Evolutionary conservation across 2,113 vertebrate genomes (phyloP), one percentile per base, ranked within the genome.

Genomic region (Oryzias celebensis): DNA sequence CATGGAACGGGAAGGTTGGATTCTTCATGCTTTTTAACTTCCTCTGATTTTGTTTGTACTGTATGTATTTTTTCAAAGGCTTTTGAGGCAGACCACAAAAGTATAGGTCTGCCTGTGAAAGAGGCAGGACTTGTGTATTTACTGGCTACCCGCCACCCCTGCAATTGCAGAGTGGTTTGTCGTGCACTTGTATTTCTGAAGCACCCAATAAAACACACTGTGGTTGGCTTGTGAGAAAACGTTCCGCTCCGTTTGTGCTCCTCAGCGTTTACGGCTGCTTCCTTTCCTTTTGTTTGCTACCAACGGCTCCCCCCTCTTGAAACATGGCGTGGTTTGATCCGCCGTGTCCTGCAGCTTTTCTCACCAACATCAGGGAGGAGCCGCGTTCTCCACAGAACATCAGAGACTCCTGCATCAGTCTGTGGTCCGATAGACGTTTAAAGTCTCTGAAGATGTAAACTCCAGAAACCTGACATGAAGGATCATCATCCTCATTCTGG

Each of bases 141-240:
- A 93, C 93, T 93, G 93, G 94, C 93, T 94, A 95, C 92, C 93
- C 94, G 92, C 93, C 94, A 94, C 93, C 92, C 92, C 91, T 94
- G 94, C 93, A 90, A 58, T 93, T 92, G 93, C 87, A 93, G 94
- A 94, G 94, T 94, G 94, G 94, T 96, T 91, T 96, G 93, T 95
- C 93, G 94, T 96, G 94, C 94, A 97, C 94, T 96, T 96, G 94
- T 96, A 96, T 97, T 94, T 96, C 95, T 93, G 94, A 96, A 94
- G 92, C 95, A 94, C 94, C 95, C 94, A 98, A 95, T 96, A 97
- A 97, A 98, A 96, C 96, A 96, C 95, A 95, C 95, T 95, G 94
- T 97, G 95, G 94, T 94, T 93, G 93, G 94, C 90, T 87, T 83
- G 86, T 90, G 87, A 87, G 64, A 81, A 82, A 64, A 51, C 16